These are phyloP conservation scores for Salmo trutta DNA, from an alignment of 2,797 vertebrate genomes.

Conservation along the genomic window DNA sequence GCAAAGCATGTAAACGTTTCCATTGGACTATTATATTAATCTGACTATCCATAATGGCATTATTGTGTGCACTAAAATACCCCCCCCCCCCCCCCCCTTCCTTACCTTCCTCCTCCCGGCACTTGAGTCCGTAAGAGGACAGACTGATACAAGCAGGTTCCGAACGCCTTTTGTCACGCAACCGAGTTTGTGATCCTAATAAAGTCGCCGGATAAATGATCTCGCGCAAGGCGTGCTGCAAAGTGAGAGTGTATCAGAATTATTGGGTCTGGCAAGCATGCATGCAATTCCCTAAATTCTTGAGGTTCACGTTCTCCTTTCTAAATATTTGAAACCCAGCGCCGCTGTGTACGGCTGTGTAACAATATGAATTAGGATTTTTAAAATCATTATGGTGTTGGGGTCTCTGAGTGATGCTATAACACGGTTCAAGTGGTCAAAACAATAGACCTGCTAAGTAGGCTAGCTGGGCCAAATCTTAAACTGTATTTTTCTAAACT, in stretches of 20 bases:
- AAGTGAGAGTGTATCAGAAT: conserved; percentile 13
- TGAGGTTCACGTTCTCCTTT: conserved; percentile 2
- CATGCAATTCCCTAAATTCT: neutral
- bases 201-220: conserved; percentile 36
- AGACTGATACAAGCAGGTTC: conserved; percentile 47
- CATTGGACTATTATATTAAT: too few relatives aligned
- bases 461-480: neutral
- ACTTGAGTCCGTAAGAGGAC: too few relatives aligned
- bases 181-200: conserved; percentile 54
- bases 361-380: too few relatives aligned
- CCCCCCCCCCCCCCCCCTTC: conserved; percentile 20
- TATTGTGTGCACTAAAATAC: too few relatives aligned
- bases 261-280: conserved; percentile 19
- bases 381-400: too few relatives aligned
- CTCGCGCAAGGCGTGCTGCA: conserved; percentile 23
- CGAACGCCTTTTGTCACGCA: conserved; percentile 75
- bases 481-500: neutral
- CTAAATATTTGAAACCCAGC: too few relatives aligned
- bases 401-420: too few relatives aligned
- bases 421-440: neutral
- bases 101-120: too few relatives aligned
- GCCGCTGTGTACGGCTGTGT: too few relatives aligned
- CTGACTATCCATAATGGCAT: too few relatives aligned
- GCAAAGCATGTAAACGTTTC: too few relatives aligned
- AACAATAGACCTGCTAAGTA: neutral